These are phyloP conservation scores for Drosophila cognata DNA, from an alignment of 2,888 invertebrate species.

Conservation along the genomic window DNA sequence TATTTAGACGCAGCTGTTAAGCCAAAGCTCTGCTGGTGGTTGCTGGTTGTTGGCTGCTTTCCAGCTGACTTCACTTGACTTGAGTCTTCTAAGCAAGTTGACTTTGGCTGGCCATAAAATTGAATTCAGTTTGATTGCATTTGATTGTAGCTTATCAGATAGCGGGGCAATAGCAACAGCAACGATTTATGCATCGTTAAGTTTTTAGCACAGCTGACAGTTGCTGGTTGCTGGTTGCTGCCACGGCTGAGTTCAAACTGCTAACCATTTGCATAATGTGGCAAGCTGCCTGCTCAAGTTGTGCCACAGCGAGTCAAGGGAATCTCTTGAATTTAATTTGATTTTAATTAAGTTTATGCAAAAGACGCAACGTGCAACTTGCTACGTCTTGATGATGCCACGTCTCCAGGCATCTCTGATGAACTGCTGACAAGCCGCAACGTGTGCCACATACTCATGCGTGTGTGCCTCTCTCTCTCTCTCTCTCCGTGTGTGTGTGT, in stretches of 20 bases:
- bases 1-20: constrained; percentile 65
- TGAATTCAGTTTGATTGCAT: constrained; percentile 80
- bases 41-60: constrained; percentile 31
- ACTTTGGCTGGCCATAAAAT: constrained; percentile 64
- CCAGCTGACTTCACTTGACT: constrained; percentile 72
- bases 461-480: neutral
- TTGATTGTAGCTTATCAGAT: constrained; percentile 80
- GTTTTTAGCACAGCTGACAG: constrained; percentile 48
- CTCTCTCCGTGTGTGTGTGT: neutral
- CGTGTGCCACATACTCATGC: neutral
- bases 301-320: constrained; percentile 14
- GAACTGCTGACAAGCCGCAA: constrained; percentile 45
- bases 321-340: constrained; percentile 59
- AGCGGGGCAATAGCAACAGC: constrained; percentile 21
- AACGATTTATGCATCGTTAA: constrained; percentile 77
- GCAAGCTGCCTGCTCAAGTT: constrained; percentile 2
- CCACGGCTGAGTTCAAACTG: constrained; percentile 32
- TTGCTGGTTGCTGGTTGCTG: constrained; percentile 5
- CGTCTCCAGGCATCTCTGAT: constrained; percentile 38
- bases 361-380: constrained; percentile 2
- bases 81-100: constrained; percentile 62
- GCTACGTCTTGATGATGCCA: constrained; percentile 6
- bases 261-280: constrained; percentile 70
- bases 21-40: constrained; percentile 38
- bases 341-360: constrained; percentile 72